Percentiles rank a stretch among this genome's conserved stretches.
These are phyloP conservation scores for Alosa sapidissima DNA, from an alignment of 2,797 vertebrate species.

Conservation along the genomic window DNA sequence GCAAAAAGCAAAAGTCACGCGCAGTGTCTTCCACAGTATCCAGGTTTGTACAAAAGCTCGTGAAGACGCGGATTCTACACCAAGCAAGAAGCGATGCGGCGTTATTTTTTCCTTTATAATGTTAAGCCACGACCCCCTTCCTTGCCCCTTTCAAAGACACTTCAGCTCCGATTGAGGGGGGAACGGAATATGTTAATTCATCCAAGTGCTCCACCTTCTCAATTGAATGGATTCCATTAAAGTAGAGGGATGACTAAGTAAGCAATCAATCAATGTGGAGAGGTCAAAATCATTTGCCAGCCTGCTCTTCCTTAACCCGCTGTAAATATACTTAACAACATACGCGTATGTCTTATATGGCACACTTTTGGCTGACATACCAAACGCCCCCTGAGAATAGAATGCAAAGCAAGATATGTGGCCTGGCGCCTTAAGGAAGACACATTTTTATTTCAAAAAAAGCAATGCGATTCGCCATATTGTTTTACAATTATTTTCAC, in stretches of 20 bases:
- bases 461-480: not conserved
- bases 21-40: not conserved
- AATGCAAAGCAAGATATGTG: not conserved
- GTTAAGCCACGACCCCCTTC: slow-evolving; percentile 93
- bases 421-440: not conserved
- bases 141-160: slow-evolving; percentile 83
- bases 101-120: slow-evolving; percentile 94
- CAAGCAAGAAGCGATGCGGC: slow-evolving; percentile 88
- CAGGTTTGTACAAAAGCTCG: slow-evolving; percentile 73
- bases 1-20: slow-evolving; percentile 42
- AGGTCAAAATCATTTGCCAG: slow-evolving; percentile 72
- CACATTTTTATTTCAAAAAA: not conserved
- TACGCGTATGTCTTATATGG: slow-evolving; percentile 42
- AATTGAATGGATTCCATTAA: slow-evolving; percentile 92
- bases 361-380: slow-evolving; percentile 66
- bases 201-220: slow-evolving; percentile 95
- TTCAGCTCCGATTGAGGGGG: slow-evolving; percentile 90
- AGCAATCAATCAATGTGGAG: slow-evolving; percentile 91
- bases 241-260: slow-evolving; percentile 90
- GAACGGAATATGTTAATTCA: slow-evolving; percentile 94
- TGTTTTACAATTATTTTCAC: not conserved
- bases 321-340: slow-evolving; percentile 68
- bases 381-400: slow-evolving; percentile 47
- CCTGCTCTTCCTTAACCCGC: slow-evolving; percentile 68
- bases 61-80: slow-evolving; percentile 84